Conservation (phyloP, 2,113 vertebrate genomes). For the Hyla sarda region DNA sequence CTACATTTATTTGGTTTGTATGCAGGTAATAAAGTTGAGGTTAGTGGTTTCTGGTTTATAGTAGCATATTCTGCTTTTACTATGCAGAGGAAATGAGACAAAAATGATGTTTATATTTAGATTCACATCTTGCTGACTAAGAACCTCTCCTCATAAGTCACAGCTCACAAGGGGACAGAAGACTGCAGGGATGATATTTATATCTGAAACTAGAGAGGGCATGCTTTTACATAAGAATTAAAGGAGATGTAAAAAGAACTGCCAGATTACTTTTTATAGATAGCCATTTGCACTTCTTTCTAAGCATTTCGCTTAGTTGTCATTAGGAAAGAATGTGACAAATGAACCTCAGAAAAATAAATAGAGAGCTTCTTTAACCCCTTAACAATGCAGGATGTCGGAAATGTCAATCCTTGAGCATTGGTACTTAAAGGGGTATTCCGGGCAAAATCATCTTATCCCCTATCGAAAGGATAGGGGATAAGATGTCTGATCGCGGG, state of each 20-base stretch:
- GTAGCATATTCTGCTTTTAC: background rate
- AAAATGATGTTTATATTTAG: slow-evolving; percentile 55
- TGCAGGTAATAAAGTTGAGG: background rate
- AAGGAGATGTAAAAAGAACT: slow-evolving; percentile 33
- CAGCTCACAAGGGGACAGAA: slow-evolving; percentile 14
- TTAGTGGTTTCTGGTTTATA: background rate
- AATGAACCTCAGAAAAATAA: too few species aligned
- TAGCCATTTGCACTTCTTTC: background rate
- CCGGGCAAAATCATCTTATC: too few species aligned
- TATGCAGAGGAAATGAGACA: slow-evolving; percentile 44
- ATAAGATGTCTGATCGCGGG: too few species aligned
- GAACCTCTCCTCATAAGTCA: slow-evolving; percentile 46
- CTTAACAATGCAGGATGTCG: too few species aligned
- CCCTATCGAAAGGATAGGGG: too few species aligned
- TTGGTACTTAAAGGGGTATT: too few species aligned
- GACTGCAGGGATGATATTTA: slow-evolving; percentile 34
- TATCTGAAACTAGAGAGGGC: slow-evolving; percentile 45
- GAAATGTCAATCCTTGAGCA: too few species aligned
- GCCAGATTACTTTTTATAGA: background rate
- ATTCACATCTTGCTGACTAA: slow-evolving; percentile 45
- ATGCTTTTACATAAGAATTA: slow-evolving; percentile 32
- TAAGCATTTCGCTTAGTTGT: background rate
- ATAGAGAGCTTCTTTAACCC: too few species aligned
- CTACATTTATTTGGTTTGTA: background rate
- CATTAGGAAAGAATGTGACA: background rate